Percentiles rank a stretch among this genome's conserved stretches.
These are phyloP conservation scores for Zenarchopterus dispar DNA, from an alignment of 2,797 vertebrate species.

Conservation along the genomic window DNA sequence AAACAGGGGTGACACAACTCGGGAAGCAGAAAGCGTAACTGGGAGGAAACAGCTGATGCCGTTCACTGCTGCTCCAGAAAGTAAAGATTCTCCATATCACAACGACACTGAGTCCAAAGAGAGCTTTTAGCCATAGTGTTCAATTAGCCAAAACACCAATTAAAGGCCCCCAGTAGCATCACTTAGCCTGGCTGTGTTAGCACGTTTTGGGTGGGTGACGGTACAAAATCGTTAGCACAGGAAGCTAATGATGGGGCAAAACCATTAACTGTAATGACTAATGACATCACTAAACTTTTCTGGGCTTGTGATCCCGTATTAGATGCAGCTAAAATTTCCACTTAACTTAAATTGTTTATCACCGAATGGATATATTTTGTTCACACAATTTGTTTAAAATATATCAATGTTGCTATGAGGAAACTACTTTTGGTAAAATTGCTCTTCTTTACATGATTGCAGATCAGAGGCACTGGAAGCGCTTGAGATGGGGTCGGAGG, in stretches of 20 bases:
- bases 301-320: constrained; percentile 14
- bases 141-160: constrained; percentile 69
- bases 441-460: no score
- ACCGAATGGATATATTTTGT: no score
- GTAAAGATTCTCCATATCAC: constrained; percentile 28
- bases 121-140: constrained; percentile 67
- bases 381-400: no score
- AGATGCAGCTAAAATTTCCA: neutral
- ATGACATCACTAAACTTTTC: constrained; percentile 39
- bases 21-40: constrained; percentile 11
- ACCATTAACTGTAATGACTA: constrained; percentile 54
- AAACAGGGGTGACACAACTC: constrained; percentile 15
- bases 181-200: constrained; percentile 49
- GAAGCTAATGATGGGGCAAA: constrained; percentile 61
- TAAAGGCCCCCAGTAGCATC: constrained; percentile 49
- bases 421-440: no score
- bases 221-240: constrained; percentile 61
- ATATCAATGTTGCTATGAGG: no score
- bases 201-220: constrained; percentile 52
- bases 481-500: no score
- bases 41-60: constrained; percentile 18
- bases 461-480: no score
- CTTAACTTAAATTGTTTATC: no score
- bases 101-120: constrained; percentile 26
- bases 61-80: constrained; percentile 6